phyloP scores from a whole-genome alignment of 1,140 invertebrate genomes.

The Teleopsis dalmanni region DNA sequence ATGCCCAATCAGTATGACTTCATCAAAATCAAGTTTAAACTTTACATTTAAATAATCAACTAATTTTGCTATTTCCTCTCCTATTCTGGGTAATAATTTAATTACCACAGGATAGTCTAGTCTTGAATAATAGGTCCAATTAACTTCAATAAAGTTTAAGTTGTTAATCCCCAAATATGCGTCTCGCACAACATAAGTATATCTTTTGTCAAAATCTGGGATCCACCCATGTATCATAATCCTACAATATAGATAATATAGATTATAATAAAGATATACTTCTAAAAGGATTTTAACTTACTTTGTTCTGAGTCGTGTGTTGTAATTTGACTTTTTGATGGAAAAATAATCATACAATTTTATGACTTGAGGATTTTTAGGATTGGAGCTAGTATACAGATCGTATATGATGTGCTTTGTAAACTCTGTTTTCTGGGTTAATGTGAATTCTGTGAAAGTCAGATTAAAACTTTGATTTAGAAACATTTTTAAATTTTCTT shows the following conservation, averaged over 20 bases:
- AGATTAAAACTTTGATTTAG: too few relatives aligned
- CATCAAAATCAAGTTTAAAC: constrained; percentile 5
- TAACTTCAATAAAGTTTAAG: constrained; percentile 48
- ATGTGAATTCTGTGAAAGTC: too few relatives aligned
- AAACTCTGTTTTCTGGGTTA: too few relatives aligned
- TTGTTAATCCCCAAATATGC: constrained; percentile 37
- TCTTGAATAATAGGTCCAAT: constrained; percentile 47
- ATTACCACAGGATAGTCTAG: constrained; percentile 47
- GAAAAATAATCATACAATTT: too few relatives aligned
- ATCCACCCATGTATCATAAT: constrained; percentile 17
- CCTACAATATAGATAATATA: constrained; percentile 11
- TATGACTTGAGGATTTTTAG: too few relatives aligned
- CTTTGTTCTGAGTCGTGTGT: too few relatives aligned
- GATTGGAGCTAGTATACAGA: too few relatives aligned
- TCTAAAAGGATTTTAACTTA: too few relatives aligned
- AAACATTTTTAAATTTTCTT: too few relatives aligned
- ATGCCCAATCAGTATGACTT: constrained; percentile 16
- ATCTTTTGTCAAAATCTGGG: constrained; percentile 7
- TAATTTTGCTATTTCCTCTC: constrained; percentile 11
- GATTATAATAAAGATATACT: too few relatives aligned
- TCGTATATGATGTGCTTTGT: too few relatives aligned
- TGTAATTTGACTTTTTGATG: too few relatives aligned
- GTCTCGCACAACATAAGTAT: constrained; percentile 26
- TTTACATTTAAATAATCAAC: constrained; percentile 13
- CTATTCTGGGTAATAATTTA: constrained; percentile 17